These are phyloP conservation scores for Ctenodactylus gundi DNA, from an alignment of 2,113 vertebrate genomes.

Conservation along the genomic window DNA sequence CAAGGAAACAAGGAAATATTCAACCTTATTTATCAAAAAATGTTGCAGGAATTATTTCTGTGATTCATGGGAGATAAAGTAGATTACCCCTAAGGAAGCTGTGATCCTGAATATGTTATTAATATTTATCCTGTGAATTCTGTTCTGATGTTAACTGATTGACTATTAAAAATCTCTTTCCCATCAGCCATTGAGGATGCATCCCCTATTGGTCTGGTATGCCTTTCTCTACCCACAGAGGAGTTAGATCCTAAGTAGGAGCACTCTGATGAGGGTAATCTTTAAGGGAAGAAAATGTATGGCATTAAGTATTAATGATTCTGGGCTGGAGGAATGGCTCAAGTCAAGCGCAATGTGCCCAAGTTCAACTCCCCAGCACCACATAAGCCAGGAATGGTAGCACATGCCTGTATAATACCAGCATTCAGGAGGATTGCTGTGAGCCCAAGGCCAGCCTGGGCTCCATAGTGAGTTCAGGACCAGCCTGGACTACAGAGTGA, in stretches of 20 bases:
- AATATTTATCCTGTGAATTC: neutral
- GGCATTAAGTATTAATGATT: neutral
- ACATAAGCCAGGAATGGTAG: too few species aligned
- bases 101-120: neutral
- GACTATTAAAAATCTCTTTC: neutral
- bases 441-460: too few species aligned
- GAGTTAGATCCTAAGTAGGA: neutral
- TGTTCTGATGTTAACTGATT: constrained; percentile 13
- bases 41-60: neutral
- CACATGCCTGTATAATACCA: too few species aligned
- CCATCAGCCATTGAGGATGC: neutral
- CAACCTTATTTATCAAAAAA: neutral
- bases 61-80: constrained; percentile 25
- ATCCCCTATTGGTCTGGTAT: neutral
- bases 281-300: neutral
- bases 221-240: neutral
- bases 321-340: too few species aligned
- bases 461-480: too few species aligned
- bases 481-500: too few species aligned
- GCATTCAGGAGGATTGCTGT: too few species aligned
- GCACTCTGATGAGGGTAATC: neutral
- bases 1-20: neutral
- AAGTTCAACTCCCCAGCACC: too few species aligned
- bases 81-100: neutral
- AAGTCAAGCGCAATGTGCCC: too few species aligned